phyloP scores from a whole-genome alignment of 2,797 vertebrate genomes.

The Micropoecilia bifurca region DNA sequence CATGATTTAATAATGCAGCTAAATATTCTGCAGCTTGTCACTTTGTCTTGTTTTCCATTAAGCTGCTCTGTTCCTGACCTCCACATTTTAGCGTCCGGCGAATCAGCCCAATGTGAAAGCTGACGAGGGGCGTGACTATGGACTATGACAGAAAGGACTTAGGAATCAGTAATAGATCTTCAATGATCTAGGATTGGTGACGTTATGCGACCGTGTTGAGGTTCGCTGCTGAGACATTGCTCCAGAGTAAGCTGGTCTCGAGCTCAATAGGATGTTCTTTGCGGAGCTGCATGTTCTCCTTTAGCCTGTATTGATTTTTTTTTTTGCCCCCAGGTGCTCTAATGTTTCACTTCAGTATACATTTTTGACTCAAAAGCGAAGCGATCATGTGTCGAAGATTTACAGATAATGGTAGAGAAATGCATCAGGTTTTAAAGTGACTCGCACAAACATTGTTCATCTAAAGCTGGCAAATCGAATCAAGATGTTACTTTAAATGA shows the following conservation, averaged over 20 bases:
- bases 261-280: neutral
- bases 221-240: neutral
- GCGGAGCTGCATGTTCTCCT: neutral
- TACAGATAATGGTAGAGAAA: neutral
- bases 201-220: neutral
- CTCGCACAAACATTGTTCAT: neutral
- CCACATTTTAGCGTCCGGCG: neutral
- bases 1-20: neutral
- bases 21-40: neutral
- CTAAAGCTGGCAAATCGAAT: neutral
- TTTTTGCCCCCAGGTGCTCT: neutral
- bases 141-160: neutral
- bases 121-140: conserved; percentile 10
- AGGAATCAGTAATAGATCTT: neutral
- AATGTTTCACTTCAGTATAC: neutral
- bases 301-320: neutral
- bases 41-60: too few species aligned
- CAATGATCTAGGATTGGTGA: neutral
- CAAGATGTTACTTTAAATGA: neutral
- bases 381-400: neutral
- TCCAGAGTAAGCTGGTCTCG: neutral
- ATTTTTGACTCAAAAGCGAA: neutral
- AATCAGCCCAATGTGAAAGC: neutral
- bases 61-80: neutral
- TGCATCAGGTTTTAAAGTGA: neutral